Percentiles rank a stretch among this genome's conserved stretches.
These are phyloP conservation scores for cat (Felis catus) DNA, from an alignment of 2,113 vertebrate genomes.

Conservation along the genomic window DNA sequence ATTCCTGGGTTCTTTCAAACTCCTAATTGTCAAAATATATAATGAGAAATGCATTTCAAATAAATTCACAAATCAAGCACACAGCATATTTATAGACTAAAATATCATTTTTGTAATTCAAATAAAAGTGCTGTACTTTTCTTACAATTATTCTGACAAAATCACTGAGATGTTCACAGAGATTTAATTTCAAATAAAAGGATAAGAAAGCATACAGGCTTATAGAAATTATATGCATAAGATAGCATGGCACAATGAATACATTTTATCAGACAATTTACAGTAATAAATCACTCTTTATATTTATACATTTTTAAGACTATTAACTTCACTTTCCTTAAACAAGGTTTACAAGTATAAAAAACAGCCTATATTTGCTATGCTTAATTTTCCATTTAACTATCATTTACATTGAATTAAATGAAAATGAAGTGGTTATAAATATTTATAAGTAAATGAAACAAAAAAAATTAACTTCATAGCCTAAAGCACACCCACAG, in stretches of 20 bases:
- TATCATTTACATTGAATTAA: conserved; percentile 38
- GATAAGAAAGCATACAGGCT: conserved; percentile 4
- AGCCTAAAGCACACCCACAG: conserved; percentile 5
- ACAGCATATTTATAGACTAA: not conserved
- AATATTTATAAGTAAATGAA: conserved; percentile 52
- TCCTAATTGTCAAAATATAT: conserved; percentile 16
- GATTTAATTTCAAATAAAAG: conserved; percentile 52
- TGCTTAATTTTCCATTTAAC: conserved; percentile 37
- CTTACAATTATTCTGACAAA: not conserved
- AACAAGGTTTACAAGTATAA: conserved; percentile 53
- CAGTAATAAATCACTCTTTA: conserved; percentile 5
- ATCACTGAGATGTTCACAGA: conserved; percentile 9
- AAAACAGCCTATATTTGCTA: not conserved
- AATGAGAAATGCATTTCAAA: conserved; percentile 17
- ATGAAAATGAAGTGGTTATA: not conserved
- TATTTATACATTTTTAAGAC: conserved; percentile 44
- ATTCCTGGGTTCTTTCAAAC: conserved; percentile 45
- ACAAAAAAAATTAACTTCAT: conserved; percentile 23
- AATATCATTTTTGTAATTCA: conserved; percentile 8
- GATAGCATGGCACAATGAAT: not conserved
- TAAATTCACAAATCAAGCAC: conserved; percentile 40
- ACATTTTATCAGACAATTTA: not conserved
- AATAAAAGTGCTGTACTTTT: not conserved
- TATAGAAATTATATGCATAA: not conserved
- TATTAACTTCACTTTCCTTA: conserved; percentile 58